Conservation (phyloP, 2,113 vertebrate species). For the Sapayoa aenigma region DNA sequence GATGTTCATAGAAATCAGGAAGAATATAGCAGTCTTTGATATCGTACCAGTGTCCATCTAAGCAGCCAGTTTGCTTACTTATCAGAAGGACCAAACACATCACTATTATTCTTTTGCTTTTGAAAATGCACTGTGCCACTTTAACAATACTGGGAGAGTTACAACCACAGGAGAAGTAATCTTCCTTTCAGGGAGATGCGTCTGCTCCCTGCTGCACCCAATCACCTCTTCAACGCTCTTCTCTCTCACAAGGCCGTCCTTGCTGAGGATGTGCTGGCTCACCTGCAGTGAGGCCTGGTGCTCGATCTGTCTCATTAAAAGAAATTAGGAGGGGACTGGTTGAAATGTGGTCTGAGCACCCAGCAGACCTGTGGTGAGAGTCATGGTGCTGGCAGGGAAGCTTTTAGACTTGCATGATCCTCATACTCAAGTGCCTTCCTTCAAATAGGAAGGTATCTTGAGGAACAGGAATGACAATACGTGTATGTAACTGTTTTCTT, state of each 20-base stretch:
- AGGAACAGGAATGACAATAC: neutral
- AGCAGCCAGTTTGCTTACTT: neutral
- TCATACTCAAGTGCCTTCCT: neutral
- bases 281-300: neutral
- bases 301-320: neutral
- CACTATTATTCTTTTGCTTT: neutral
- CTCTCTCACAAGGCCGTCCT: neutral
- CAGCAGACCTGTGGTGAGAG: neutral
- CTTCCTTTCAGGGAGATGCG: neutral
- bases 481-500: neutral
- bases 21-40: neutral
- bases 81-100: neutral
- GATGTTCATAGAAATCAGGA: neutral
- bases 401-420: neutral
- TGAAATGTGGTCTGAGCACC: neutral
- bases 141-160: neutral
- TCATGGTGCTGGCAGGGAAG: neutral
- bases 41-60: neutral
- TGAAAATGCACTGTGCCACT: neutral
- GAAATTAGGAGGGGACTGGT: neutral
- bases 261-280: neutral
- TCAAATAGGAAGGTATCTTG: neutral
- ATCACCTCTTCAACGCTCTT: neutral
- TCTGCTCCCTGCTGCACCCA: neutral
- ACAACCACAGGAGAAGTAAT: neutral